phyloP scores from a whole-genome alignment of 1,140 invertebrate genomes.

The Papilio aristodemus region DNA sequence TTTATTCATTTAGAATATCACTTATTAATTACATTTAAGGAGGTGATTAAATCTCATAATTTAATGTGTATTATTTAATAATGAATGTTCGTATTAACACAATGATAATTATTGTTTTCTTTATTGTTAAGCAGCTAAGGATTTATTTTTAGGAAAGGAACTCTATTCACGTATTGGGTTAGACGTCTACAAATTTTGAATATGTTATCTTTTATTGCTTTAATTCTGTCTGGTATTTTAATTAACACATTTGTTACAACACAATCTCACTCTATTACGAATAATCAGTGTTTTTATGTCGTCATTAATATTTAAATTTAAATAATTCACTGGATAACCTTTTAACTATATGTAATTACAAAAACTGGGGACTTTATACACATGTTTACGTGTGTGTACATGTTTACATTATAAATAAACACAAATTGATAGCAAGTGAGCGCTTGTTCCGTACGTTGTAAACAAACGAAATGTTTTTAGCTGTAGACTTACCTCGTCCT shows the following conservation, averaged over 20 bases:
- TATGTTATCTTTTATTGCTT: background rate
- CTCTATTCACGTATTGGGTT: background rate
- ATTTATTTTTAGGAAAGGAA: background rate
- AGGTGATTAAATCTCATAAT: no score
- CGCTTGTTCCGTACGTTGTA: background rate
- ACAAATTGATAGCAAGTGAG: background rate
- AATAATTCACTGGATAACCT: background rate
- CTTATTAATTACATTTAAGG: background rate
- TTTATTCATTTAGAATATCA: background rate
- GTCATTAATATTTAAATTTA: background rate
- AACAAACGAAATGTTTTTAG: background rate
- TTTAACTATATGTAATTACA: background rate
- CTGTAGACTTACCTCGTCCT: slow-evolving; percentile 77
- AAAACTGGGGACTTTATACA: background rate
- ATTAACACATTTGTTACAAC: background rate
- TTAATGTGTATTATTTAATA: no score
- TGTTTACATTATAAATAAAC: slow-evolving; percentile 8
- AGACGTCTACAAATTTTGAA: background rate
- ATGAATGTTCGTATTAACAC: no score
- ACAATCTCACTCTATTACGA: background rate
- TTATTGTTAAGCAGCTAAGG: no score
- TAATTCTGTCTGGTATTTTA: background rate
- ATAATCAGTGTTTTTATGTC: background rate
- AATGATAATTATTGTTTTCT: no score
- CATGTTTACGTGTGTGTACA: background rate